A percentile compares a stretch with the other conserved stretches of the same genome.
These are phyloP conservation scores for Glaucopsyche alexis DNA, from an alignment of 2,888 invertebrate genomes.

Conservation along the genomic window DNA sequence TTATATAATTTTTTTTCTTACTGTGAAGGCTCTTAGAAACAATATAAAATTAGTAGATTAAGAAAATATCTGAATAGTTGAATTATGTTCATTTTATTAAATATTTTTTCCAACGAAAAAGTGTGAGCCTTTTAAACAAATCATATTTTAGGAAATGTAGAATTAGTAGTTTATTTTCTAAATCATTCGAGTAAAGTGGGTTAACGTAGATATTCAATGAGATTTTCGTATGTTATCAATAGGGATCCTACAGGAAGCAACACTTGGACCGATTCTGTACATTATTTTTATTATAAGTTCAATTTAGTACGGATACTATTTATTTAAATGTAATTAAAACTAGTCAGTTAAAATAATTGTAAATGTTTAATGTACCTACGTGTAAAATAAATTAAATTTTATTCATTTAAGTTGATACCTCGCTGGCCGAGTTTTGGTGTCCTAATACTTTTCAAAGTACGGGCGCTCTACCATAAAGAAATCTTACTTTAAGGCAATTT, in stretches of 20 bases:
- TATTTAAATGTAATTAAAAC: neutral
- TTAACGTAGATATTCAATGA: neutral
- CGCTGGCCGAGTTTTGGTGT: neutral
- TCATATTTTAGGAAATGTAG: neutral
- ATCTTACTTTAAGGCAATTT: too few relatives aligned
- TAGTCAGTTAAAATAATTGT: neutral
- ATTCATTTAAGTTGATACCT: constrained; percentile 1
- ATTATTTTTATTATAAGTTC: neutral
- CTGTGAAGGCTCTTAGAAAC: too few relatives aligned
- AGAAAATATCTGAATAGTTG: neutral
- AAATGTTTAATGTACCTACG: neutral
- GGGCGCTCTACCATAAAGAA: neutral
- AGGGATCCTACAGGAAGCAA: neutral
- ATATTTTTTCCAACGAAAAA: neutral
- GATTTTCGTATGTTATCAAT: neutral
- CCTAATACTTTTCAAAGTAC: neutral
- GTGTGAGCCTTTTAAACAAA: neutral
- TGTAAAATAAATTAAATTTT: neutral
- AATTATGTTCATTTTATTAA: neutral
- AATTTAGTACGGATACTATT: neutral
- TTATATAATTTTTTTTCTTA: too few relatives aligned
- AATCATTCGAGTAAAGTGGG: neutral
- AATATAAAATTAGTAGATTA: too few relatives aligned
- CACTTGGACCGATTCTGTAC: neutral
- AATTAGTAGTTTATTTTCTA: neutral